phyloP scores from a whole-genome alignment of 2,113 vertebrate genomes.

The Percina caprodes region DNA sequence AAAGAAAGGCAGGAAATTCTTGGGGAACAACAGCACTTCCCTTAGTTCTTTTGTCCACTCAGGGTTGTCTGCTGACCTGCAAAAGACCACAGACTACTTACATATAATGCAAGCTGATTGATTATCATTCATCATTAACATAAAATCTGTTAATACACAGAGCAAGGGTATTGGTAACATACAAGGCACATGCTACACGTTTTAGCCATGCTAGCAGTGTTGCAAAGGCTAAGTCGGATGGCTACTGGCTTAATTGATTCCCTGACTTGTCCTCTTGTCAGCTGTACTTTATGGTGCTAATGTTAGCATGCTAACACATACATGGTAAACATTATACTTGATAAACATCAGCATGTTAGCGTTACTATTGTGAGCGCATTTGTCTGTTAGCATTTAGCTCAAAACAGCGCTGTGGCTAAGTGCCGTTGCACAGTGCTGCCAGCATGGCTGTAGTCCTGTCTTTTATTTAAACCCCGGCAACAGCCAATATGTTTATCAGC shows the following conservation, averaged over 20 bases:
- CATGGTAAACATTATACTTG: neutral
- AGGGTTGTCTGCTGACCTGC: slow-evolving; percentile 50
- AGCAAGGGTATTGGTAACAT: neutral
- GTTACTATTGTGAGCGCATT: neutral
- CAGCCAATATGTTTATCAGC: neutral
- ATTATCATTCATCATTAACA: neutral
- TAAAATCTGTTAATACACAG: neutral
- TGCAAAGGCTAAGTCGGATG: too few relatives aligned
- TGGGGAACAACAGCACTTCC: slow-evolving; percentile 71
- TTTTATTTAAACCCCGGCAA: neutral
- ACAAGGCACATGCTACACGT: neutral
- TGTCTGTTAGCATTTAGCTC: too few relatives aligned
- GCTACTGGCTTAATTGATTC: too few relatives aligned
- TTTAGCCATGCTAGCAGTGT: neutral
- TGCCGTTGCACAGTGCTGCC: neutral
- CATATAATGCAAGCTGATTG: neutral
- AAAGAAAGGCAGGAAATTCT: slow-evolving; percentile 82
- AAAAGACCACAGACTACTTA: rapidly evolving
- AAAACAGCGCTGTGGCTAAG: neutral
- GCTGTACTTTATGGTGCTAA: neutral
- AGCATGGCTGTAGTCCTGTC: neutral
- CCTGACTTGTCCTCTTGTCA: neutral
- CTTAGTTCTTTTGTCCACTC: slow-evolving; percentile 63
- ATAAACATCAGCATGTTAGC: neutral
- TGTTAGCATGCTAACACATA: neutral